Evolutionary conservation across 2,113 vertebrate genomes (phyloP).

Genomic region (Panthera leo): DNA sequence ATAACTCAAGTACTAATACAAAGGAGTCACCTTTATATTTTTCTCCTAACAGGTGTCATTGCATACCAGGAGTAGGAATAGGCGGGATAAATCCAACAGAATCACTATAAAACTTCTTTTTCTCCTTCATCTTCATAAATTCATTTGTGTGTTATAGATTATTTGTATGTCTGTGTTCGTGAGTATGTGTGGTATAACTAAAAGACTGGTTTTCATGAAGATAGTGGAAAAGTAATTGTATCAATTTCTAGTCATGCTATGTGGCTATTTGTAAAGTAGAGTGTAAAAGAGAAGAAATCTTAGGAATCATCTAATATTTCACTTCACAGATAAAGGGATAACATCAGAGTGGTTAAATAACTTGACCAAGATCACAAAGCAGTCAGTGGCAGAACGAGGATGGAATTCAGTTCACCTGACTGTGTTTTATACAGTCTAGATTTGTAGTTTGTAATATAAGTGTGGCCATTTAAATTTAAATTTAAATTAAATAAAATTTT

Average conservation of each 20-base stretch:
- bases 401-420: background rate
- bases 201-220: background rate
- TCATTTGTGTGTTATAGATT: background rate
- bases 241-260: background rate
- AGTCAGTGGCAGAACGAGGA: background rate
- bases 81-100: background rate
- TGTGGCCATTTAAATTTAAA: background rate
- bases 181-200: background rate
- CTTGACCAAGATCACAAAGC: background rate
- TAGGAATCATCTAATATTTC: background rate
- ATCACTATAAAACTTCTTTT: background rate
- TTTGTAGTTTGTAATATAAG: background rate
- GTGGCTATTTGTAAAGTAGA: background rate
- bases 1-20: slow-evolving; percentile 5
- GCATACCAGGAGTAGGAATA: background rate
- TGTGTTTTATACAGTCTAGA: background rate
- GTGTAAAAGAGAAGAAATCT: background rate
- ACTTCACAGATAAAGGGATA: background rate
- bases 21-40: background rate
- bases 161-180: background rate
- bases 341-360: background rate
- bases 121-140: background rate
- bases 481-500: background rate
- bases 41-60: background rate
- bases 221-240: background rate